These are phyloP conservation scores for Rousettus leschenaultii DNA, from an alignment of 2,113 vertebrate genomes.

Conservation along the genomic window DNA sequence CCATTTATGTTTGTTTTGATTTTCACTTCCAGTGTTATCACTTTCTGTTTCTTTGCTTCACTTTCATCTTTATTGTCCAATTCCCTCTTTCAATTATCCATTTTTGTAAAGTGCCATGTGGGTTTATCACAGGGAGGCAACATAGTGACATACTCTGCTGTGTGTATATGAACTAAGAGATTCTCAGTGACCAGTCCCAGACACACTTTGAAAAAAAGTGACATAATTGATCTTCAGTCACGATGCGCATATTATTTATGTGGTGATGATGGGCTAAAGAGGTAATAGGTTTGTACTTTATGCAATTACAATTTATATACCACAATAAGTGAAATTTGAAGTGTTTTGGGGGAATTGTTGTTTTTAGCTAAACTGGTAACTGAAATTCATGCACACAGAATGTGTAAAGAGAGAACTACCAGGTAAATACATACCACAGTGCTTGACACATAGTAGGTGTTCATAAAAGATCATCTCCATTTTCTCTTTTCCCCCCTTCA, in stretches of 20 bases:
- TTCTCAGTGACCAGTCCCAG: neutral
- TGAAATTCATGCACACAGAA: neutral
- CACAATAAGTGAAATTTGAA: neutral
- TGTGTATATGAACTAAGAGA: neutral
- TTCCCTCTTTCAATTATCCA: neutral
- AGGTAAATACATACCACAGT: neutral
- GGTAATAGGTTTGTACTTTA: neutral
- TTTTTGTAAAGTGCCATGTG: neutral
- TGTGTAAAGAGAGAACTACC: neutral
- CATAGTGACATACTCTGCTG: neutral
- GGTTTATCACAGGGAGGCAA: neutral
- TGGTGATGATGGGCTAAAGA: neutral
- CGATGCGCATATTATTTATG: neutral
- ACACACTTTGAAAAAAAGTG: neutral
- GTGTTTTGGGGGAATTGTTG: neutral
- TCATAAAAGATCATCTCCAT: neutral
- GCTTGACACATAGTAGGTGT: neutral
- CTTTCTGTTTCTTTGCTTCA: neutral
- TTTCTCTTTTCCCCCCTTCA: slow-evolving; percentile 1
- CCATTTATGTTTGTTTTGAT: neutral
- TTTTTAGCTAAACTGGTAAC: neutral
- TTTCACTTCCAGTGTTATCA: neutral
- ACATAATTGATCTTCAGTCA: neutral
- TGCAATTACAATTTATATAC: neutral
- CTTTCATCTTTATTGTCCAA: neutral